These are phyloP conservation scores for Idaea straminata DNA, from an alignment of 2,888 invertebrate genomes.

Conservation along the genomic window DNA sequence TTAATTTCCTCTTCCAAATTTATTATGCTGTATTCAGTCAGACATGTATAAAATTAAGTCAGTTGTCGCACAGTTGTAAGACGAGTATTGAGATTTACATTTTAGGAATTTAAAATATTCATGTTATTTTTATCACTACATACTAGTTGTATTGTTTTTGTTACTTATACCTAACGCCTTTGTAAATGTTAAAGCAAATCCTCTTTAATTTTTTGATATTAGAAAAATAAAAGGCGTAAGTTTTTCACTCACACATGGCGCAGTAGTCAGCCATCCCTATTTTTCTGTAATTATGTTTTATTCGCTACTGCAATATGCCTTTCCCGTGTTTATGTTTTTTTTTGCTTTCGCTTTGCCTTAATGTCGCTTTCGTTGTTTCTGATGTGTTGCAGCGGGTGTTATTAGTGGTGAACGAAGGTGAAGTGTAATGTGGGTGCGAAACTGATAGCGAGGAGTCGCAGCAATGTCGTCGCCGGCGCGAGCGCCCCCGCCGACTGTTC, in stretches of 20 bases:
- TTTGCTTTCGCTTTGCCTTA: slow-evolving; percentile 64
- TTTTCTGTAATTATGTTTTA: slow-evolving; percentile 8
- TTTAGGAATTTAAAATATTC: neutral
- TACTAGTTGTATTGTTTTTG: neutral
- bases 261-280: slow-evolving; percentile 3
- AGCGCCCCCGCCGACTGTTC: slow-evolving; percentile 47
- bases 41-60: neutral
- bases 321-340: slow-evolving; percentile 33
- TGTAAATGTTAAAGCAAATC: neutral
- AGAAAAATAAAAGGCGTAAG: neutral
- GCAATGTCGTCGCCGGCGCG: slow-evolving; percentile 70
- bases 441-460: slow-evolving; percentile 48
- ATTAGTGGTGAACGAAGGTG: slow-evolving; percentile 60
- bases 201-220: neutral
- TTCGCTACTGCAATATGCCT: slow-evolving; percentile 28
- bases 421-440: slow-evolving; percentile 53
- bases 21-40: neutral
- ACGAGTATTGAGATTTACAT: neutral
- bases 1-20: neutral
- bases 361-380: slow-evolving; percentile 71
- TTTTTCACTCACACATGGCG: neutral
- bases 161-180: neutral
- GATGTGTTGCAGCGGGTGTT: slow-evolving; percentile 74
- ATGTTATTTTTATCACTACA: neutral
- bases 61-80: neutral